Evolutionary conservation across 2,888 invertebrate species (phyloP), one percentile per base, ranked within the genome.

Genomic region (Lasioglossum pauxillum): DNA sequence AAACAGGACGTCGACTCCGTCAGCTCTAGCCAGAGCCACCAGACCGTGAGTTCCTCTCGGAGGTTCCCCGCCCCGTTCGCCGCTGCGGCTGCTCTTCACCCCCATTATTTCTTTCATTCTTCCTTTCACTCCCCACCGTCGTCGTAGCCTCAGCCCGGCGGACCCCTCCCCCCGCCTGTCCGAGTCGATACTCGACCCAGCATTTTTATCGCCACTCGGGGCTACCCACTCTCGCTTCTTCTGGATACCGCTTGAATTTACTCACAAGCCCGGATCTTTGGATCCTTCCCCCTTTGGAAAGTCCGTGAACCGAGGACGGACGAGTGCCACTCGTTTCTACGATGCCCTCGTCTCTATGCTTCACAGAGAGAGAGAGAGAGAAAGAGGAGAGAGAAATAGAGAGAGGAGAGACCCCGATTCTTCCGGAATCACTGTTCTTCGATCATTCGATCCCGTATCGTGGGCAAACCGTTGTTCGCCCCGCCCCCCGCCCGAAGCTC

Each of bases 131-230:
- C 38, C 16, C 19, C 27, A 27, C 46, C 14, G 41, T 35, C 41
- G 19, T 78, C 19, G 67, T 78, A 46, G 75, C 44, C 78, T 69
- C 19, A 4, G 38, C 38, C 31, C 7, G 64, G 5, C 38, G 23
- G 4, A 10, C 12, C 7, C 38, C 19, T 1, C 1, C 19, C 67
- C 35, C 38, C 85, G 41, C 76, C 38, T 27, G 80, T 75, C 74
- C 85, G 80, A 82, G 86, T 85, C 86, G 85, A 87, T 87, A 85
- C 86, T 85, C 85, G 79, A 87, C 85, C 86, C 85, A 87, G 49
- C 85, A 87, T 87, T 87, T 85, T 85, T 77, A 85, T 85, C 80
- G 82, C 71, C 77, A 78, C 80, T 80, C 60, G 16, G 74, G 80
- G 78, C 76, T 78, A 80, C 77, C 80, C 41, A 75, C 67, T 78